phyloP scores from a whole-genome alignment of 2,888 invertebrate genomes.

The Dryobota labecula region DNA sequence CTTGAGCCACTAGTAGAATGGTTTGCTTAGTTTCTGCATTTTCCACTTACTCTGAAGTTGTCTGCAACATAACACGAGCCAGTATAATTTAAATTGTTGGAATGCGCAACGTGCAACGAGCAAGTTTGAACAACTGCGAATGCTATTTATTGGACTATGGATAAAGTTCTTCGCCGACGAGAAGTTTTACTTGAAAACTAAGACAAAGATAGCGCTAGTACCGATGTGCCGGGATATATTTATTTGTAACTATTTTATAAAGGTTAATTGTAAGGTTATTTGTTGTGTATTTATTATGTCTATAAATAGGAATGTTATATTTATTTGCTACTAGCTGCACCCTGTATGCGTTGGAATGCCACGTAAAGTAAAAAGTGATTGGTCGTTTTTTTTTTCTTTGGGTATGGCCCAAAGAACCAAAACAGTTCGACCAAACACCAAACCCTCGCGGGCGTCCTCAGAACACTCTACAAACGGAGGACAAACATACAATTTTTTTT shows the following conservation, averaged over 20 bases:
- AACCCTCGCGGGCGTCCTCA: too few relatives aligned
- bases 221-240: neutral
- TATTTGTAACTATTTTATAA: neutral
- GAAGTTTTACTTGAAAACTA: slow-evolving; percentile 22
- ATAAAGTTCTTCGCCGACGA: slow-evolving; percentile 12
- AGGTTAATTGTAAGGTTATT: neutral
- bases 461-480: too few relatives aligned
- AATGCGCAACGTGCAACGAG: slow-evolving; percentile 12
- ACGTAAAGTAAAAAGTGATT: too few relatives aligned
- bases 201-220: neutral
- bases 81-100: slow-evolving; percentile 29
- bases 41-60: slow-evolving; percentile 21
- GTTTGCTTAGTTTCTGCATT: slow-evolving; percentile 12
- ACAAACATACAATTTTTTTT: too few relatives aligned
- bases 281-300: too few relatives aligned
- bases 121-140: slow-evolving; percentile 22
- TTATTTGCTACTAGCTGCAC: too few relatives aligned
- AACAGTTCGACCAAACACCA: too few relatives aligned
- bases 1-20: neutral
- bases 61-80: neutral
- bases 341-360: too few relatives aligned
- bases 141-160: slow-evolving; percentile 32
- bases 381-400: too few relatives aligned
- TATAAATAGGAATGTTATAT: neutral
- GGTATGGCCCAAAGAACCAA: too few relatives aligned